Base-by-base conservation (phyloP, 2,113 vertebrate species). In the Corythoichthys intestinalis region DNA sequence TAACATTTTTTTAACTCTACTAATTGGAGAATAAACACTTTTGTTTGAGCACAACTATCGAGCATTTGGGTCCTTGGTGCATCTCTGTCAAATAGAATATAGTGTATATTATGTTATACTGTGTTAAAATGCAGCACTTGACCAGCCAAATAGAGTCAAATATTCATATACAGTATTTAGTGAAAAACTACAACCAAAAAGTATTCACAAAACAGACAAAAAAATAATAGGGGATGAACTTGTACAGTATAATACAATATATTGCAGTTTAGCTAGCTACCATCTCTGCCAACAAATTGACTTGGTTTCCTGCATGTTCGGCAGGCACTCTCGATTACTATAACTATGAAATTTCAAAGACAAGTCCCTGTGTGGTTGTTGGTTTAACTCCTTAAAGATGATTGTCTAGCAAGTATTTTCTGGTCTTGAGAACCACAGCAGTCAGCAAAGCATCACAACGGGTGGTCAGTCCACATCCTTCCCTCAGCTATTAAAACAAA, bases 381-480 rank as follows among this genome's bases (percentile, higher is more conserved):
- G 69, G 41, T 53, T 35, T 6, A 67, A 67, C 41, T 50, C 72
- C 70, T 66, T 52, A 48, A 69, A 52, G 69, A 60, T 49, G 73
- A 62, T 44, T 72, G 69, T 76, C 66, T 35, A 63, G 71, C 15
- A 2, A 72, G 52, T 52, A 75, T 67, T 62, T 73, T 81, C 79
- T 77, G 63, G 75, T 75, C 66, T 67, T 74, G 70, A 86, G 78
- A 81, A 86, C 68, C 49, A 34, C 70, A 69, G 71, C 72, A 78
- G 85, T 90, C 87, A 89, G 87, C 87, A 87, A 62, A 74, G 75
- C 67, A 12, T 73, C 88, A 86, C 86, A 81, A 84, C 87, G 83
- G 90, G 89, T 84, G 88, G 88, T 81, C 82, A 82, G 75, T 78
- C 70, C 67, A 81, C 86, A 87, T 90, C 83, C 85, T 85, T 75